Percentiles rank a stretch among this genome's conserved stretches.
Evolutionary conservation across 2,797 vertebrate species (phyloP).

Genomic region (Leptoclinus maculatus): DNA sequence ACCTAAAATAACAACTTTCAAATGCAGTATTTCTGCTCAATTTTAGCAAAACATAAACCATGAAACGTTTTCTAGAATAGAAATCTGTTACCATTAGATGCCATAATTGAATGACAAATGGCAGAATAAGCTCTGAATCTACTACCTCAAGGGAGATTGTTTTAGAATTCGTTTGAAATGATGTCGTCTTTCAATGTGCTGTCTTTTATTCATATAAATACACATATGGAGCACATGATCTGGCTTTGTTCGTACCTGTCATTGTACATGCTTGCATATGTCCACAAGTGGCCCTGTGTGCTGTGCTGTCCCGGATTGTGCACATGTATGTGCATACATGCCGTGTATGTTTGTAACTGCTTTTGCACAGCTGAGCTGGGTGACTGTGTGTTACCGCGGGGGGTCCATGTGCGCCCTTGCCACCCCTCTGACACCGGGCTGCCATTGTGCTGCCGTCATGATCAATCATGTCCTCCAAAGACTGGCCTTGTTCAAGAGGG

Average conservation of each 20-base stretch:
- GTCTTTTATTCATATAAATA: slow-evolving; percentile 1
- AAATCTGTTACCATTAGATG: background rate
- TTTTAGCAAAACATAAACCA: slow-evolving; percentile 5
- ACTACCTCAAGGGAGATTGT: background rate
- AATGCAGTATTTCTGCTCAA: slow-evolving; percentile 22
- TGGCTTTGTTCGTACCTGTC: slow-evolving; percentile 2
- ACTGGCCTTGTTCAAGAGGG: slow-evolving; percentile 83
- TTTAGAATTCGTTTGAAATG: background rate
- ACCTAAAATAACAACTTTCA: slow-evolving; percentile 6
- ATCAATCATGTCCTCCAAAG: slow-evolving; percentile 86
- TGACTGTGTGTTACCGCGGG: slow-evolving; percentile 44
- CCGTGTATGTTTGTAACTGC: slow-evolving; percentile 53
- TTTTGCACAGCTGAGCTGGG: slow-evolving; percentile 61
- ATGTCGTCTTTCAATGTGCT: background rate
- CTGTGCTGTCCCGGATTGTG: slow-evolving; percentile 39
- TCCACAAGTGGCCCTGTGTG: slow-evolving; percentile 14
- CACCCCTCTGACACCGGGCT: slow-evolving; percentile 81
- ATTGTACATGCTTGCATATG: slow-evolving; percentile 13
- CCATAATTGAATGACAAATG: background rate
- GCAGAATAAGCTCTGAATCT: background rate
- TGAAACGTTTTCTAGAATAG: background rate
- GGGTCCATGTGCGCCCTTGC: slow-evolving; percentile 68
- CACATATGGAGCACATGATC: background rate
- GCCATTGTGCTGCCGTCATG: slow-evolving; percentile 85
- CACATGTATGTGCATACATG: slow-evolving; percentile 78